Evolutionary conservation across 2,113 vertebrate genomes (phyloP), one percentile per base, ranked within the genome.

Genomic region (Orientallactaga bullata): DNA sequence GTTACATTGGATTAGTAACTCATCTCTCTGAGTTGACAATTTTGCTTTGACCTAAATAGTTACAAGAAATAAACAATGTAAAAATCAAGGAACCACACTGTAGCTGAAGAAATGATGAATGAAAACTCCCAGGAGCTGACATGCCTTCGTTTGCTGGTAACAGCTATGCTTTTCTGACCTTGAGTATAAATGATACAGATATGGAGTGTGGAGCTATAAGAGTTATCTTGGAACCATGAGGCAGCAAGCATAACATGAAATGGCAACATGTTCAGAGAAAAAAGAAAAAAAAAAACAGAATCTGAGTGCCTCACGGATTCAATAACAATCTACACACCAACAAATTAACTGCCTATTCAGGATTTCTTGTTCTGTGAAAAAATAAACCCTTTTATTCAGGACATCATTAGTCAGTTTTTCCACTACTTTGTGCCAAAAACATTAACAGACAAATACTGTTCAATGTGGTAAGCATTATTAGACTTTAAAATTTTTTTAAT

Each of bases 401-500:
- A 24, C 61, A 84, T 4, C 18, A 73, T 89, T 93, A 72, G 73
- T 74, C 30, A 17, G 63, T 90, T 96, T 96, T 96, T 93, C 86
- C 83, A 79, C 81, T 78, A 82, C 69, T 85, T 35, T 13, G 47
- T 91, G 90, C 84, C 94, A 94, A 86, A 90, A 90, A 76, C 47
- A 79, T 74, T 93, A 83, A 63, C 51, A 93, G 72, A 92, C 11
- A 47, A 61, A 79, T 47, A 78, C 10, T 93, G 81, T 79, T 86
- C 76, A 93, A 71, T 63, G 68, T 93, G 88, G 85, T 76, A 78
- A 94, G 47, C 60, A 94, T 96, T 93, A 88, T 74, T 63, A 80
- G 82, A 71, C 71, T 95, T 86, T 66, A 35, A 89, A 91, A 30
- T 23, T 61, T 92, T 65, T 81, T 91, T 93, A 95, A 94, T 94